Evolutionary conservation across 2,888 invertebrate species (phyloP).

Genomic region (Eristalinus aeneus): DNA sequence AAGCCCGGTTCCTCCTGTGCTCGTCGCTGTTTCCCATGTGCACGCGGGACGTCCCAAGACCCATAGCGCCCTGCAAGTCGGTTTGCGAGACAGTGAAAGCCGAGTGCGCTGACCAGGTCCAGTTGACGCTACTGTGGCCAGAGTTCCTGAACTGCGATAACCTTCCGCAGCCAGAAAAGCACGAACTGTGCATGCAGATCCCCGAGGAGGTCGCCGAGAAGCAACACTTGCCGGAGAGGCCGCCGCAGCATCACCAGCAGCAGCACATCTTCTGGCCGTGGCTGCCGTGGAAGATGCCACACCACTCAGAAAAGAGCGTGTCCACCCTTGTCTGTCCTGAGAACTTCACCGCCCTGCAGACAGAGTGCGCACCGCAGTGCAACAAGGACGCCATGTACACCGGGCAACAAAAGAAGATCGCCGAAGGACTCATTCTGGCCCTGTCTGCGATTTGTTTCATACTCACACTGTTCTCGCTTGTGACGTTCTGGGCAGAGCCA

Average conservation of each 20-base stretch:
- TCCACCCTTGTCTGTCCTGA: constrained; percentile 82
- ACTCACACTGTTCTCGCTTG: constrained; percentile 90
- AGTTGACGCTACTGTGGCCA: constrained; percentile 87
- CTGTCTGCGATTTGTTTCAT: constrained; percentile 90
- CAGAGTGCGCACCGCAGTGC: constrained; percentile 84
- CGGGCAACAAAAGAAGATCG: constrained; percentile 85
- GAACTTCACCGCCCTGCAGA: constrained; percentile 83
- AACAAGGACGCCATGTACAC: constrained; percentile 86
- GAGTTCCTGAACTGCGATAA: constrained; percentile 88
- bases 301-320: constrained; percentile 70
- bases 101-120: constrained; percentile 85
- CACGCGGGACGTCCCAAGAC: constrained; percentile 91
- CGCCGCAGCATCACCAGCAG: constrained; percentile 62
- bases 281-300: constrained; percentile 76
- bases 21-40: constrained; percentile 95
- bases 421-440: constrained; percentile 88
- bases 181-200: constrained; percentile 90
- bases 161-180: constrained; percentile 87
- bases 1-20: constrained; percentile 93
- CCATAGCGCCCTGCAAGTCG: constrained; percentile 92
- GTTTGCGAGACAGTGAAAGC: constrained; percentile 89
- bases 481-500: constrained; percentile 95
- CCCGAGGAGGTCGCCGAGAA: constrained; percentile 74
- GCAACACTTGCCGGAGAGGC: constrained; percentile 55
- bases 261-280: constrained; percentile 78